These are phyloP conservation scores for Zaprionus taronus DNA, from an alignment of 1,140 invertebrate species.

Conservation along the genomic window DNA sequence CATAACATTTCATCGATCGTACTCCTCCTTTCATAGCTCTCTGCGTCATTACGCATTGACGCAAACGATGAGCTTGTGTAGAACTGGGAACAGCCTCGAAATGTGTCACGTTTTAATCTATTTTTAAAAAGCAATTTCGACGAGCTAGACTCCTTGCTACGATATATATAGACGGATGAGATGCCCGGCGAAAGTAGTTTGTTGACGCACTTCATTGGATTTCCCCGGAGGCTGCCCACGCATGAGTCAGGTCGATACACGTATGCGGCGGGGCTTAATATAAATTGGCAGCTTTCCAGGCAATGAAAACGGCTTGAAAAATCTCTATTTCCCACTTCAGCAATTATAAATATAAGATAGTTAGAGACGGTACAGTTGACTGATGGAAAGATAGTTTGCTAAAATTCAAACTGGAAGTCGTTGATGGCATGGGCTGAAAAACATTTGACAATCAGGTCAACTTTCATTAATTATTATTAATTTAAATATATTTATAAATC, in stretches of 20 bases:
- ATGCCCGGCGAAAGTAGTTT: slow-evolving; percentile 22
- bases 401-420: too few relatives aligned
- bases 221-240: not conserved
- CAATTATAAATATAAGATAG: not conserved
- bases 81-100: slow-evolving; percentile 3
- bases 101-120: slow-evolving; percentile 34
- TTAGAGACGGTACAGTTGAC: not conserved
- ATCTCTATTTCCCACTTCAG: not conserved
- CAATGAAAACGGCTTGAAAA: not conserved
- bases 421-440: not conserved
- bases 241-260: not conserved
- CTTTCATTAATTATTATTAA: not conserved
- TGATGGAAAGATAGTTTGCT: too few relatives aligned
- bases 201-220: slow-evolving; percentile 12
- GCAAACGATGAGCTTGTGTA: not conserved
- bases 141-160: not conserved
- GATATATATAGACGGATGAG: not conserved
- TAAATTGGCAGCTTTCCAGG: slow-evolving; percentile 9
- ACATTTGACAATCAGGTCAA: not conserved
- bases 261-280: not conserved
- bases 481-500: not conserved
- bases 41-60: slow-evolving; percentile 27
- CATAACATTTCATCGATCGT: slow-evolving; percentile 39
- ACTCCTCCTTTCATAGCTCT: not conserved
- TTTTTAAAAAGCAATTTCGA: slow-evolving; percentile 44